Evolutionary conservation across 2,888 invertebrate genomes (phyloP).

Genomic region (Eupsilia transversa): DNA sequence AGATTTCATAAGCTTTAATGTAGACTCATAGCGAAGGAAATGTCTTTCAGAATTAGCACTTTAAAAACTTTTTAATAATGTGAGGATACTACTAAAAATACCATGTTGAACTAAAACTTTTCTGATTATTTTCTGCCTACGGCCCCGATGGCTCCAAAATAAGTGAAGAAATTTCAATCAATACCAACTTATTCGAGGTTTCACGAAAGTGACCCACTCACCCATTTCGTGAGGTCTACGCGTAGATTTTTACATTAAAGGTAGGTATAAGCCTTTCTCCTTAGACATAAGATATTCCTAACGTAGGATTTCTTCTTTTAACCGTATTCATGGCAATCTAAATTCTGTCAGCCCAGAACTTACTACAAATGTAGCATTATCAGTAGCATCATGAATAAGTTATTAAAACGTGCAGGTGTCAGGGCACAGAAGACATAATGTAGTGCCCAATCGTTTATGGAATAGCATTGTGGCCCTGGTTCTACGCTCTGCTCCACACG

Average conservation of each 20-base stretch:
- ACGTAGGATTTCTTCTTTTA: background rate
- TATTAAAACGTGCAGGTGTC: background rate
- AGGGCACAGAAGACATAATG: background rate
- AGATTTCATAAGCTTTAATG: background rate
- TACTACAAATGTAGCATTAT: background rate
- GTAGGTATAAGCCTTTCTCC: background rate
- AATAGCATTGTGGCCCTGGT: background rate
- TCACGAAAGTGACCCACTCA: too few relatives aligned
- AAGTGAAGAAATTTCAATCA: background rate
- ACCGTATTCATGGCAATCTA: too few relatives aligned
- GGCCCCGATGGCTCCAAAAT: background rate
- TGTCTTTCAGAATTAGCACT: background rate
- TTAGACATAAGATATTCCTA: background rate
- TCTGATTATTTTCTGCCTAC: background rate
- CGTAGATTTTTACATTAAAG: background rate
- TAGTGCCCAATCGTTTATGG: background rate
- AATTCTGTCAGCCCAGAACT: background rate
- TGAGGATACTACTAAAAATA: background rate
- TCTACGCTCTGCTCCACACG: background rate
- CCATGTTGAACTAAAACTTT: background rate
- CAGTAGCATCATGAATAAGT: background rate
- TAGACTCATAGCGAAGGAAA: background rate
- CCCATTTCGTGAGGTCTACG: background rate
- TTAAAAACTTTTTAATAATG: background rate
- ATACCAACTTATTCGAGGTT: background rate